Conservation (phyloP, 2,797 vertebrate species). For the Enteromius trimaculatus region DNA sequence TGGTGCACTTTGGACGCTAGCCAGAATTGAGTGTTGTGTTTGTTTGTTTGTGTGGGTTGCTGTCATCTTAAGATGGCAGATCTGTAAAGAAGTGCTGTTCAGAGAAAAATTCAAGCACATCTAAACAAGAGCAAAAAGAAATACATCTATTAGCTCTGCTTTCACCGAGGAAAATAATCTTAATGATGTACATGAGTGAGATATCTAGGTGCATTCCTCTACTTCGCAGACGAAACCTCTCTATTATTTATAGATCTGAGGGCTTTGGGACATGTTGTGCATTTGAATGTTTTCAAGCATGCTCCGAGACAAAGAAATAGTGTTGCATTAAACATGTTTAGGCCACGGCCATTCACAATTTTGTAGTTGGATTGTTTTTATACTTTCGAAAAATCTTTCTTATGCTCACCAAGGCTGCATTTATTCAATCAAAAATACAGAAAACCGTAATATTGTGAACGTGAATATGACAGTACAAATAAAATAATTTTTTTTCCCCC, state of each 20-base stretch:
- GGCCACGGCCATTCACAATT: not conserved
- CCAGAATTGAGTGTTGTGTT: conserved; percentile 27
- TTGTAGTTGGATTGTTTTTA: not conserved
- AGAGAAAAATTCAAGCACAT: not conserved
- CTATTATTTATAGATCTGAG: conserved; percentile 37
- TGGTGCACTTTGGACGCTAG: conserved; percentile 26
- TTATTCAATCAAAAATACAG: not conserved
- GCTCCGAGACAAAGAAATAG: conserved; percentile 15
- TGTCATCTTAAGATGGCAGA: conserved; percentile 9
- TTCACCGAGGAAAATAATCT: conserved; percentile 6
- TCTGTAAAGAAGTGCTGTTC: not conserved
- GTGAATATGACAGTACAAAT: not conserved
- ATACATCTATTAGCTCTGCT: not conserved
- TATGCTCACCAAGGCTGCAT: not conserved
- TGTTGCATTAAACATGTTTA: not conserved
- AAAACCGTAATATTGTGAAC: not conserved
- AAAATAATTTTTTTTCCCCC: not conserved
- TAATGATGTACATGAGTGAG: not conserved
- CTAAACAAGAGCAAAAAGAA: not conserved
- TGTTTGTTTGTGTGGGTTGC: conserved; percentile 29
- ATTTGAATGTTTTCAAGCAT: conserved; percentile 2
- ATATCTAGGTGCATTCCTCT: not conserved
- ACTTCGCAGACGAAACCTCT: conserved; percentile 24
- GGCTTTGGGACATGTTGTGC: not conserved
- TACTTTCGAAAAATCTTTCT: not conserved